Evolutionary conservation across 2,797 vertebrate genomes (phyloP).

Genomic region (Pristis pectinata): DNA sequence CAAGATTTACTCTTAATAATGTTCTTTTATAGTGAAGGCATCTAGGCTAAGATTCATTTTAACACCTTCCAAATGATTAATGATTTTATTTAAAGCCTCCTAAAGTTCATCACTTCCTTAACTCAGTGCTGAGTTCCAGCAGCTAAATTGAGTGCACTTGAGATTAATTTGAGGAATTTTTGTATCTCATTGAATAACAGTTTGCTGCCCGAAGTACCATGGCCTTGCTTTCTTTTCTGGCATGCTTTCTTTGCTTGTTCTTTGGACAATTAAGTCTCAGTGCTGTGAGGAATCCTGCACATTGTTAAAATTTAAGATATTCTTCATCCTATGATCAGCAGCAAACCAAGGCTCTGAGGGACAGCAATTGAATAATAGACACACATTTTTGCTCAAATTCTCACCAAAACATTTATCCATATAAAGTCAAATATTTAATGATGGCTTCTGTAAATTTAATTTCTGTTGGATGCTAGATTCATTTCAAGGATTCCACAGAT

Average conservation of each 20-base stretch:
- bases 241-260: not conserved
- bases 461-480: not conserved
- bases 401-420: not conserved
- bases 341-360: not conserved
- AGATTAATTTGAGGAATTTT: conserved; percentile 9
- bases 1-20: not conserved
- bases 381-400: not conserved
- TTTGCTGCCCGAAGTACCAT: not conserved
- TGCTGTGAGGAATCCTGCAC: not conserved
- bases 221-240: not conserved
- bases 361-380: not conserved
- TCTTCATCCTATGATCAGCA: not conserved
- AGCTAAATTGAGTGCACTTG: not conserved
- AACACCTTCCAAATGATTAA: not conserved
- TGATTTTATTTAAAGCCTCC: not conserved
- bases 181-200: not conserved
- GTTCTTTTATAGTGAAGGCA: not conserved
- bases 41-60: not conserved
- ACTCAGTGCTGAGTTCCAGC: not conserved
- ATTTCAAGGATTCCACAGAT: not conserved
- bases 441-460: not conserved
- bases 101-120: not conserved
- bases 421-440: not conserved
- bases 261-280: not conserved
- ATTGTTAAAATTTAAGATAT: not conserved